A percentile compares a stretch with the other conserved stretches of the same genome.
These are phyloP conservation scores for Cephalopachus bancanus DNA, from an alignment of 2,797 vertebrate species.

Conservation along the genomic window DNA sequence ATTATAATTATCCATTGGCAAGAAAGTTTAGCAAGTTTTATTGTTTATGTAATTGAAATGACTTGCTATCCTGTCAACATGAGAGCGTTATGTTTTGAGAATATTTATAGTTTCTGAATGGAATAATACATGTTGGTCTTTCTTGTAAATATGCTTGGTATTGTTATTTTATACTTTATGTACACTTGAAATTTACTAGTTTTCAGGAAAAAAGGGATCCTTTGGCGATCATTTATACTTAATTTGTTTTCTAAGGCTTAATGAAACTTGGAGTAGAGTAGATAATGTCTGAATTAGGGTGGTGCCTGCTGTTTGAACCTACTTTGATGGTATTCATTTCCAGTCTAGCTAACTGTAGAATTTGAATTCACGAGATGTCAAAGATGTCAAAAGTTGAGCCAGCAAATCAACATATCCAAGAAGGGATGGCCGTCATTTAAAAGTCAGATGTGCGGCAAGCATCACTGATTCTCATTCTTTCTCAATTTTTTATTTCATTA, in stretches of 20 bases:
- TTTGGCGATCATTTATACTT: conserved; percentile 36
- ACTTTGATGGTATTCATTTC: neutral
- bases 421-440: neutral
- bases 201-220: neutral
- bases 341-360: neutral
- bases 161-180: conserved; percentile 11
- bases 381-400: neutral
- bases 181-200: neutral
- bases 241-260: neutral
- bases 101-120: conserved; percentile 22
- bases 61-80: conserved; percentile 46
- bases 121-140: conserved; percentile 2
- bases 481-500: neutral
- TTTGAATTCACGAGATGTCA: neutral
- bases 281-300: neutral
- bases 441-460: neutral
- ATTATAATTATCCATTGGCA: conserved; percentile 74
- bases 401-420: neutral
- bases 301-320: neutral
- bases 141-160: neutral
- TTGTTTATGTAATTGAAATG: conserved; percentile 77
- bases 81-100: neutral
- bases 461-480: neutral
- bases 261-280: neutral
- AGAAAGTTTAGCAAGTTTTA: conserved; percentile 73